These are phyloP conservation scores for Tachysurus fulvidraco DNA, from an alignment of 2,113 vertebrate genomes.

Conservation along the genomic window DNA sequence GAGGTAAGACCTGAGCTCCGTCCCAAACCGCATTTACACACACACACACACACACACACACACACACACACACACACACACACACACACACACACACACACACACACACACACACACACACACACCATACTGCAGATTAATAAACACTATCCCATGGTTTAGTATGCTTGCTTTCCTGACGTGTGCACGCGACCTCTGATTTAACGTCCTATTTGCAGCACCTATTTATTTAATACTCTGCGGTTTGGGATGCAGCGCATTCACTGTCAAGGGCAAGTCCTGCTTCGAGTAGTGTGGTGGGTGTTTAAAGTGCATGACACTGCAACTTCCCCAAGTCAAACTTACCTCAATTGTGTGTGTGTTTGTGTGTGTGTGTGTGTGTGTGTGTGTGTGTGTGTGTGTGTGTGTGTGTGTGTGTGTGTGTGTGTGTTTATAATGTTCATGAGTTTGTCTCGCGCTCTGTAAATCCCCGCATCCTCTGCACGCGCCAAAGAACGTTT, in stretches of 20 bases:
- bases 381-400: background rate
- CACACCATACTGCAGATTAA: background rate
- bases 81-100: no score
- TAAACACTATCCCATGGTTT: background rate
- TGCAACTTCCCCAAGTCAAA: slow-evolving; percentile 27
- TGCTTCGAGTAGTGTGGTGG: background rate
- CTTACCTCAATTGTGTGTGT: background rate
- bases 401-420: background rate
- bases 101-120: background rate
- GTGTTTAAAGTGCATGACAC: slow-evolving; percentile 21
- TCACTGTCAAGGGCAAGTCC: slow-evolving; percentile 15
- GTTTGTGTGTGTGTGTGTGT: background rate
- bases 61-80: no score
- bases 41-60: no score
- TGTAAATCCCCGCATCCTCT: background rate
- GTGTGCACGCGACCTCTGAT: background rate
- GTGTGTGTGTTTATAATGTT: background rate
- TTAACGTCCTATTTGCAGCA: background rate
- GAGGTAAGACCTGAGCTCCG: slow-evolving; percentile 29
- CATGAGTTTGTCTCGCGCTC: background rate
- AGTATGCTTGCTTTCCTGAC: no score
- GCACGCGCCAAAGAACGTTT: background rate
- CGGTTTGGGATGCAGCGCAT: slow-evolving; percentile 11
- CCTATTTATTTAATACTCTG: background rate
- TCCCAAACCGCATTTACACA: background rate